phyloP scores from a whole-genome alignment of 2,888 invertebrate species.

The Melikaiella ostensackeni region DNA sequence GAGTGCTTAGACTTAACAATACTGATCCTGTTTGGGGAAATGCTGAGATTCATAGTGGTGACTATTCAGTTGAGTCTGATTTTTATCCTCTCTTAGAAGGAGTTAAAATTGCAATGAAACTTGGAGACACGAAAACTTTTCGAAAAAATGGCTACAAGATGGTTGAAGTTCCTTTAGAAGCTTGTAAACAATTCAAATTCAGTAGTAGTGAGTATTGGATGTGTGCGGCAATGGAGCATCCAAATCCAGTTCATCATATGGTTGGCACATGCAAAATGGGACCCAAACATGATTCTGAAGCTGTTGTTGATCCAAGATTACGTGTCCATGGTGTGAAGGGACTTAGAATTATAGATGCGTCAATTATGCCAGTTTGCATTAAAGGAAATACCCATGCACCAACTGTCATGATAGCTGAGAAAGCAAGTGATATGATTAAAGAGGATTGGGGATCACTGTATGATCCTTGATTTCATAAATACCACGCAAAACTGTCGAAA shows the following conservation, averaged over 20 bases:
- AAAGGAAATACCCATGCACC: constrained; percentile 95
- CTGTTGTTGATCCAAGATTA: constrained; percentile 80
- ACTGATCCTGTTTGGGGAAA: constrained; percentile 53
- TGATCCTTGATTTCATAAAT: too few relatives aligned
- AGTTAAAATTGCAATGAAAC: constrained; percentile 86
- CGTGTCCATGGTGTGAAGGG: constrained; percentile 88
- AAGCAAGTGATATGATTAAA: constrained; percentile 92
- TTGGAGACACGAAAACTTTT: constrained; percentile 82
- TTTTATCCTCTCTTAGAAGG: constrained; percentile 86
- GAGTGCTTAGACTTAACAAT: constrained; percentile 43
- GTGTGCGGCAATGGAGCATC: constrained; percentile 85
- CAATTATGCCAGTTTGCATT: constrained; percentile 79
- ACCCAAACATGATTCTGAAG: constrained; percentile 84
- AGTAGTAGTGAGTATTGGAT: constrained; percentile 91
- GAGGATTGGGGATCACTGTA: constrained; percentile 89
- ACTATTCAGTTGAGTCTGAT: constrained; percentile 86
- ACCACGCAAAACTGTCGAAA: too few relatives aligned
- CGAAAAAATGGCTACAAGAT: constrained; percentile 86
- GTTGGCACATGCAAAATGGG: constrained; percentile 93
- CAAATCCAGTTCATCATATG: constrained; percentile 88
- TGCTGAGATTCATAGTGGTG: constrained; percentile 83
- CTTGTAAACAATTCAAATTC: constrained; percentile 84
- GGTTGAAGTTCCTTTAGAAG: constrained; percentile 86
- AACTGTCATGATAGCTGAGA: constrained; percentile 93
- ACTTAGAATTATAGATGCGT: constrained; percentile 88